Base-by-base conservation (phyloP, 2,888 invertebrate species). In the Terebella lapidaria region DNA sequence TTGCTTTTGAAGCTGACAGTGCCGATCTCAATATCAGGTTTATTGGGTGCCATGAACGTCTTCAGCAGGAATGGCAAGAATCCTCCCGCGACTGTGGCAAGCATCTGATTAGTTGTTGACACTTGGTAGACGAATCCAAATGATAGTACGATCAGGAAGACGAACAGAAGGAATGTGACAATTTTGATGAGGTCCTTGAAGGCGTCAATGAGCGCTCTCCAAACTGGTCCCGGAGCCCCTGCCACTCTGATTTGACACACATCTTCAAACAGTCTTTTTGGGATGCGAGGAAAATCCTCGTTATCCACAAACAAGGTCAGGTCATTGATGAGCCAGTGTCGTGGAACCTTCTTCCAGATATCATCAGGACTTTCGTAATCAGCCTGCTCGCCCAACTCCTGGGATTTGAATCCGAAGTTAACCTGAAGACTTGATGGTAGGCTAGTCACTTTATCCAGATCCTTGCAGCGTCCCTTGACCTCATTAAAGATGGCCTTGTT, bases 71-170 rank as follows among this genome's bases (percentile, higher is more conserved):
- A 62, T n/a, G 69, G 69, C 53, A 69, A 64, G 29, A 69, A 69
- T 0, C 69, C 68, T 3, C 69, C 79, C 0, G 79, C 79, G 26
- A 77, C 62, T 0, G 79, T 76, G 3, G 79, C 79, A 26, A 78
- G 59, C 18, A 75, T 79, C 58, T 77, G 76, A 69, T 79, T 79
- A 30, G 79, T 76, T 22, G 76, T 74, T 1, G 77, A 77, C 64
- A 79, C 74, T 47, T 72, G 67, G 58, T 73, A 72, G 1, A 75
- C 72, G 55, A 73, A 74, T 29, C 79, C 79, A 66, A 79, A 79
- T 3, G 77, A 75, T 70, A 77, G 71, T 25, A 79, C 76, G n/a
- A 79, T 77, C 35, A 79, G 71, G 72, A 78, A 77, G 3, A 79
- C 77, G 64, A 79, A 77, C 53, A 74, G 67, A 1, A 79, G 67